Conservation (phyloP, 2,113 vertebrate species). For the Nettapus auritus region DNA sequence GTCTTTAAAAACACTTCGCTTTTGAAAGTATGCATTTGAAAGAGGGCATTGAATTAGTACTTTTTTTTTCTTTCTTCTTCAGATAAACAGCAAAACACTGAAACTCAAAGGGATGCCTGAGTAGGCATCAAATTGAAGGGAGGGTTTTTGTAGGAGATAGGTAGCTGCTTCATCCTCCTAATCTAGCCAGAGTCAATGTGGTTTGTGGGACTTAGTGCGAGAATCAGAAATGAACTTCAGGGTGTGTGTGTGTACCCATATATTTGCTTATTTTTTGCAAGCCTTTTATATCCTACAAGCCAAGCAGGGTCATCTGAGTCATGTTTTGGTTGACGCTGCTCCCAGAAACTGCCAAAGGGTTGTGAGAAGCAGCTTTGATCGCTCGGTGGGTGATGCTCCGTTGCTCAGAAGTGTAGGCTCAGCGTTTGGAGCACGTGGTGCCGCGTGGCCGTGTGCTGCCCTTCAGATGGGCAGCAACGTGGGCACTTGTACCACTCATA, state of each 20-base stretch:
- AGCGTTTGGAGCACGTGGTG: accelerated
- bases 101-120: background rate
- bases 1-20: background rate
- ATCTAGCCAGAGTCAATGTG: background rate
- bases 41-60: background rate
- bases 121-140: background rate
- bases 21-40: background rate
- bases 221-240: background rate
- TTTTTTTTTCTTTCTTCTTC: too few species aligned
- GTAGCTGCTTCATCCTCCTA: background rate
- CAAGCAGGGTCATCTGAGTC: background rate
- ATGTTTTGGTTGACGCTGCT: background rate
- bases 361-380: background rate
- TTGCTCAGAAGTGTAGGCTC: background rate
- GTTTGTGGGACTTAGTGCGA: background rate
- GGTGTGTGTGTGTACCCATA: background rate
- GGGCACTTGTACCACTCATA: accelerated
- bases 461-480: background rate
- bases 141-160: background rate
- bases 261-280: background rate
- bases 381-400: background rate
- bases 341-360: constrained; percentile 3
- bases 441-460: background rate
- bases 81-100: background rate
- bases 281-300: background rate